phyloP scores from a whole-genome alignment of 1,140 invertebrate genomes.

The Diachasma alloeum region DNA sequence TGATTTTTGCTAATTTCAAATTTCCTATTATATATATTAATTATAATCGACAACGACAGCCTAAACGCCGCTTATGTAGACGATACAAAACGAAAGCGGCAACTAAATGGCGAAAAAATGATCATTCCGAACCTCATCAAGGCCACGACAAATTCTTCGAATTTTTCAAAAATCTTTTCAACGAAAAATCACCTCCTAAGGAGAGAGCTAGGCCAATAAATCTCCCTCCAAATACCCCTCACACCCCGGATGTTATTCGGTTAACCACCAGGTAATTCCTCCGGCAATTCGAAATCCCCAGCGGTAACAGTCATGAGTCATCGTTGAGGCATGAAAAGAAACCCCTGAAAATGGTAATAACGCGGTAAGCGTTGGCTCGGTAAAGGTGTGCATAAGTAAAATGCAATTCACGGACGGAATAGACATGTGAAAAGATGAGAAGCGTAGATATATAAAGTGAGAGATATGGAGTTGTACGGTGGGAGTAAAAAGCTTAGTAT shows the following conservation, averaged over 20 bases:
- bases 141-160: too few species aligned
- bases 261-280: constrained; percentile 25
- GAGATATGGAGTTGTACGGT: constrained; percentile 29
- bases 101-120: too few species aligned
- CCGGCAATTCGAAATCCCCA: background rate
- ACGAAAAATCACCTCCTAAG: too few species aligned
- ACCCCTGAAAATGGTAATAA: constrained; percentile 12
- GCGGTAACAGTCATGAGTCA: background rate
- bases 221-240: too few species aligned
- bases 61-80: too few species aligned
- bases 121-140: too few species aligned
- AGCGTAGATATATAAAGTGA: constrained; percentile 26
- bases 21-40: too few species aligned
- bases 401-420: constrained; percentile 11
- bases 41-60: too few species aligned
- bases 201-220: too few species aligned
- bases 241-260: background rate
- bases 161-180: too few species aligned
- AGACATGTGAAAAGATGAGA: background rate
- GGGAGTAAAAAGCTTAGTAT: constrained; percentile 49
- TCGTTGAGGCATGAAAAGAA: background rate
- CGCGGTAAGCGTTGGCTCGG: constrained; percentile 5
- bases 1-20: too few species aligned
- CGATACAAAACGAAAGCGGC: too few species aligned
- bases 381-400: constrained; percentile 24